Percentiles rank a stretch among this genome's conserved stretches.
Conservation (phyloP, 2,888 invertebrate species). For the Tuta absoluta region DNA sequence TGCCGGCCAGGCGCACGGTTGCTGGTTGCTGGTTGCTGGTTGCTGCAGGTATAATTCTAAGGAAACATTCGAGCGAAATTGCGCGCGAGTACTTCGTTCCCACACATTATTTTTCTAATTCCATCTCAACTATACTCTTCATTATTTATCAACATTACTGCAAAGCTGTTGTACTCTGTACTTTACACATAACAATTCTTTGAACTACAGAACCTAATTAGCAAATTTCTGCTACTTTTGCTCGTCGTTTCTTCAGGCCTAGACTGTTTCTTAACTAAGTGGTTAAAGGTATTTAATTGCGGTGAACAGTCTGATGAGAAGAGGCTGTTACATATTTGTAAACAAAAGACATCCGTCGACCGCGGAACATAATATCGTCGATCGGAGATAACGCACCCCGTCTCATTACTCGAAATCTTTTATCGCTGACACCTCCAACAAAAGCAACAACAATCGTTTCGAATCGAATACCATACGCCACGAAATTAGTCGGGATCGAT, state of each 20-base stretch:
- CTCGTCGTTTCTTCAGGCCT: too few species aligned
- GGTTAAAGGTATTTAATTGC: neutral
- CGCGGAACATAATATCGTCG: slow-evolving; percentile 35
- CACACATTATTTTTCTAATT: slow-evolving; percentile 77
- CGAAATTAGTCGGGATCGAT: slow-evolving; percentile 77
- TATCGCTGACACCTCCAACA: slow-evolving; percentile 47
- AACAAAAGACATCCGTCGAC: slow-evolving; percentile 41
- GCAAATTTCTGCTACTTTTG: neutral
- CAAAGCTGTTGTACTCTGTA: slow-evolving; percentile 31
- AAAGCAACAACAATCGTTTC: slow-evolving; percentile 50
- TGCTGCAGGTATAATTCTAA: slow-evolving; percentile 57
- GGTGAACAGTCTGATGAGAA: neutral
- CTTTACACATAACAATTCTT: neutral
- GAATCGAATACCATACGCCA: slow-evolving; percentile 70
- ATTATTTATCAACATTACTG: slow-evolving; percentile 61
- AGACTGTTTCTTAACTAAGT: neutral
- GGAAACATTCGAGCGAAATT: slow-evolving; percentile 70
- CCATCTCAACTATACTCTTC: slow-evolving; percentile 58
- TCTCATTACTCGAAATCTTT: slow-evolving; percentile 50
- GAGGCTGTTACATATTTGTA: slow-evolving; percentile 37
- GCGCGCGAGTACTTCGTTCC: slow-evolving; percentile 64
- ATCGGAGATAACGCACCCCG: slow-evolving; percentile 45
- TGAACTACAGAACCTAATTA: slow-evolving; percentile 1
- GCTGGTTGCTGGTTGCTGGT: slow-evolving; percentile 55
- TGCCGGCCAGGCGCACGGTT: slow-evolving; percentile 43